Evolutionary conservation across 2,888 invertebrate species (phyloP), one percentile per base, ranked within the genome.

Genomic region (Melipona bicolor): DNA sequence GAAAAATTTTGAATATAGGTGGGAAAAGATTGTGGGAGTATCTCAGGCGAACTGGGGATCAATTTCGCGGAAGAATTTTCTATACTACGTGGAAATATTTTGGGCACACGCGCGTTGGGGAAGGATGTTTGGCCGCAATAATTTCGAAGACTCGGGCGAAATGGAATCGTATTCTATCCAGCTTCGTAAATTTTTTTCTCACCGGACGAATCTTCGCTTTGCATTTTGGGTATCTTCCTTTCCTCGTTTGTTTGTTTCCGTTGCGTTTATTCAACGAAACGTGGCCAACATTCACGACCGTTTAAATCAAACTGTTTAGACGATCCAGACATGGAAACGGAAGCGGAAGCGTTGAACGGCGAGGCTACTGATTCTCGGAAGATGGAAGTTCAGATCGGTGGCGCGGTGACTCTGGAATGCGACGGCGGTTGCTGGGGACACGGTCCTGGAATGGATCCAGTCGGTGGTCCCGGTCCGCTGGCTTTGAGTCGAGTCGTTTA

Each of bases 341-440:
- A 94, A 82, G 94, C 94, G 59, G 91, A 92, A 77, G 93, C 94
- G 24, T 80, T 94, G 83, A 94, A 94, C 85, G 94, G 94, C 24
- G 94, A 94, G 79, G 90, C 92, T 4, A 92, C 93, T 72, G 94
- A 94, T 81, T 93, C 96, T 61, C 96, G 97, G 89, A 97, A 97
- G 91, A 96, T 97, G 82, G 98, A 98, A 91, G 98, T 98, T 64
- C 97, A 97, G 77, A 95, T 98, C 36, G 98, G 98, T 11, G 98
- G 98, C 13, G 97, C 97, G 71, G 97, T 98, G 61, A 98, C 98
- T 87, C 95, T 98, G 65, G 97, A 98, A 91, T 98, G 98, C 91
- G 95, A 92, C 89, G 95, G 92, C 52, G 94, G 95, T 56, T 95
- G 95, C 87, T 95, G 95, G 95, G 94, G 94, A 82, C 94, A 95